Conservation (phyloP, 2,888 invertebrate genomes). For the Latrodectus elegans region DNA sequence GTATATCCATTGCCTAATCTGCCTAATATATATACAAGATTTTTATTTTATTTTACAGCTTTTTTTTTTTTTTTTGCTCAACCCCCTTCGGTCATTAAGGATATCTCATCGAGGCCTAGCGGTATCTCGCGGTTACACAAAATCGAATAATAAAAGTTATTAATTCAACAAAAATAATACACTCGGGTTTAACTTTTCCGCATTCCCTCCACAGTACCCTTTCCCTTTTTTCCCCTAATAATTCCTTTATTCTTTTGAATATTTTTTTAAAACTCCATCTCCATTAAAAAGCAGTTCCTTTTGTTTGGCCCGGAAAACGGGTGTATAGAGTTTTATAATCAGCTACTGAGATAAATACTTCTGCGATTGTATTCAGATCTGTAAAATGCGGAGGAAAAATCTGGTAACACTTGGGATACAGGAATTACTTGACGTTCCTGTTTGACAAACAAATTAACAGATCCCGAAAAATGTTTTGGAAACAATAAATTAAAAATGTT, state of each 20-base stretch:
- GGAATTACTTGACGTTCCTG: constrained; percentile 63
- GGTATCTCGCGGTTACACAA: constrained; percentile 39
- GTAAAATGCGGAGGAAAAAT: constrained; percentile 35
- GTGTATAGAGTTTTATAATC: constrained; percentile 23
- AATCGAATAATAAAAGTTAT: constrained; percentile 68
- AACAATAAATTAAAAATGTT: constrained; percentile 67
- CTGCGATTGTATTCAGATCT: constrained; percentile 20
- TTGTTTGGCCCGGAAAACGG: constrained; percentile 50
- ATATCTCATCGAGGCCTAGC: constrained; percentile 50
- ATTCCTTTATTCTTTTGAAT: constrained; percentile 35
- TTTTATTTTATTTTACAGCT: constrained; percentile 33
- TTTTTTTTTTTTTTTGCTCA: constrained; percentile 23
- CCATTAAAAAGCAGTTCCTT: constrained; percentile 9
- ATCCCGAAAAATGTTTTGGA: constrained; percentile 28
- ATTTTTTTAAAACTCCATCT: constrained; percentile 8
- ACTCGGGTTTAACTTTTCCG: constrained; percentile 24
- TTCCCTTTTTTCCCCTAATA: constrained; percentile 4
- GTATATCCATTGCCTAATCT: constrained; percentile 55
- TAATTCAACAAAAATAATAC: constrained; percentile 61
- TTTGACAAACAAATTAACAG: constrained; percentile 65
- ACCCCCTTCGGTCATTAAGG: constrained; percentile 47
- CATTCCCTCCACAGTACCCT: not conserved
- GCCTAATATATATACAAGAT: constrained; percentile 52
- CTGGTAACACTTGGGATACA: constrained; percentile 60
- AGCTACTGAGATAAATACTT: constrained; percentile 42